Evolutionary conservation across 2,113 vertebrate species (phyloP), one percentile per base, ranked within the genome.

Genomic region (Dissostichus mawsoni): DNA sequence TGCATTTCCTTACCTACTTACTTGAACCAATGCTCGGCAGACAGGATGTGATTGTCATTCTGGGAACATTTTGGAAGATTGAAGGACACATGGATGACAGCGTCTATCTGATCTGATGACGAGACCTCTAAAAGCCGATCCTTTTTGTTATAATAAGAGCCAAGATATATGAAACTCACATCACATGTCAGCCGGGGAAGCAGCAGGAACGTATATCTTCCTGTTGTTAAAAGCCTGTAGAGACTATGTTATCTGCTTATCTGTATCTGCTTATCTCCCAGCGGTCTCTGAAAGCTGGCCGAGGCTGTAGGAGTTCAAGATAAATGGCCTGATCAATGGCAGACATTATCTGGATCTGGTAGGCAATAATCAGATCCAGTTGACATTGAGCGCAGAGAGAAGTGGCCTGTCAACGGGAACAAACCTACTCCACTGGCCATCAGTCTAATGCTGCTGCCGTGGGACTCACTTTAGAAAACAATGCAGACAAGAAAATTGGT

Each of bases 301-400:
- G 64, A 59, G 78, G 82, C 83, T 67, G 52, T 64, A 82, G 75
- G 86, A 88, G 90, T 82, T 90, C 84, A 83, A 89, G 89, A 89
- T 90, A 90, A 94, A 94, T 89, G 87, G 84, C 80, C 92, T 86
- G 93, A 91, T 90, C 87, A 85, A 90, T 92, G 90, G 86, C 84
- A 83, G 87, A 89, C 90, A 87, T 93, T 93, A 93, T 94, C 93
- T 93, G 83, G 80, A 92, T 92, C 89, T 90, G 84, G 83, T 83
- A 76, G 93, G 90, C 90, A 91, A 90, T 90, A 93, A 93, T 93
- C 93, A 87, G 85, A 90, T 90, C 76, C 87, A 89, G 88, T 91
- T 80, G 78, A 92, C 84, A 59, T 91, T 20, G 63, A 76, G 64
- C 52, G 18, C 76, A 85, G 69, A 90, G 55, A 91, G 90, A 80